Conservation (phyloP, 2,797 vertebrate genomes). For the Thaleichthys pacificus region DNA sequence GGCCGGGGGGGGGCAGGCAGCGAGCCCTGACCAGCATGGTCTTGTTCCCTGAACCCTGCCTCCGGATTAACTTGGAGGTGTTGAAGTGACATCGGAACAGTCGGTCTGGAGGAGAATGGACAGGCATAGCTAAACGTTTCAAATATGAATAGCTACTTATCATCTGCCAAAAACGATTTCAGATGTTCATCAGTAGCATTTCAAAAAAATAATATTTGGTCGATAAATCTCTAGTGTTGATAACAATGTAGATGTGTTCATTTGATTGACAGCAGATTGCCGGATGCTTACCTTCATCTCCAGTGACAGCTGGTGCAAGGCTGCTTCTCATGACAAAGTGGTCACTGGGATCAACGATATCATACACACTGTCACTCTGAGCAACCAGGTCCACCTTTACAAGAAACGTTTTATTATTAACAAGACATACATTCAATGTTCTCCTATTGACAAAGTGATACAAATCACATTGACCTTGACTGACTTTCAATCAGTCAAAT, state of each 20-base stretch:
- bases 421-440: not conserved
- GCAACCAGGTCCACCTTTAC: slow-evolving; percentile 78
- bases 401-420: not conserved
- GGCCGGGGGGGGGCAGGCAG: slow-evolving; percentile 69
- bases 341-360: slow-evolving; percentile 77
- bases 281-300: slow-evolving; percentile 66
- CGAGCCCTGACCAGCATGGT: slow-evolving; percentile 73
- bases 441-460: not conserved
- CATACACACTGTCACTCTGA: slow-evolving; percentile 81
- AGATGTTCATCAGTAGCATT: not conserved
- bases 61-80: slow-evolving; percentile 77
- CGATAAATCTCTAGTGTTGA: not conserved
- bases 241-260: not conserved
- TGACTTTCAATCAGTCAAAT: not conserved
- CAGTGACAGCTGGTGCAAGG: slow-evolving; percentile 63
- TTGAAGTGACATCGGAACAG: slow-evolving; percentile 81
- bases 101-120: slow-evolving; percentile 59
- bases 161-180: not conserved
- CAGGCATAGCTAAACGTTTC: too few relatives aligned
- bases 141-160: too few relatives aligned
- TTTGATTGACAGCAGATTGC: not conserved
- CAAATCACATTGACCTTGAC: not conserved
- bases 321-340: slow-evolving; percentile 78
- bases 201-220: not conserved
- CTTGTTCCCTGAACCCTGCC: slow-evolving; percentile 78